A percentile compares a stretch with the other conserved stretches of the same genome.
phyloP scores from a whole-genome alignment of 2,888 invertebrate species.

The Pilophorus perplexus region DNA sequence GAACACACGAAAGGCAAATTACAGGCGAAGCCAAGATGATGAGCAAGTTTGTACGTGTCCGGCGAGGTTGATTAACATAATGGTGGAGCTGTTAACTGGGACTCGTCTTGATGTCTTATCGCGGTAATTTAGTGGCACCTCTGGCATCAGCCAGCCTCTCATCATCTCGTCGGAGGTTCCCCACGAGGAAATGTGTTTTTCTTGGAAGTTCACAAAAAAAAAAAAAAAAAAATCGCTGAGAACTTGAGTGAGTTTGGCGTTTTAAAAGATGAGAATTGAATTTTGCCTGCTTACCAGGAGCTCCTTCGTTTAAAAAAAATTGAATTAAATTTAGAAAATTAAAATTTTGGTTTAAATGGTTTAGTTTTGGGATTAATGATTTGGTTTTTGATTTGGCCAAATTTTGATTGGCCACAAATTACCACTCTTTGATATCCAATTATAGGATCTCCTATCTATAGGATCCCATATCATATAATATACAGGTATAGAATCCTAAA shows the following conservation, averaged over 20 bases:
- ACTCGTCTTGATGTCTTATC: slow-evolving; percentile 39
- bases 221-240: not conserved
- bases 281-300: too few relatives aligned
- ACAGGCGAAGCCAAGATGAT: slow-evolving; percentile 36
- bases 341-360: too few relatives aligned
- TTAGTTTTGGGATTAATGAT: too few relatives aligned
- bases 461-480: too few relatives aligned
- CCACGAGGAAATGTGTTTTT: slow-evolving; percentile 20
- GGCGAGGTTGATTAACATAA: slow-evolving; percentile 36
- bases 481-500: too few relatives aligned
- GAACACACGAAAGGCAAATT: slow-evolving; percentile 40
- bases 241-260: not conserved
- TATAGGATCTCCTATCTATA: too few relatives aligned
- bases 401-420: too few relatives aligned
- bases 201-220: slow-evolving; percentile 2
- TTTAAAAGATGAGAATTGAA: too few relatives aligned
- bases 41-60: slow-evolving; percentile 40
- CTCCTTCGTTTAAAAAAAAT: too few relatives aligned
- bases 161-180: slow-evolving; percentile 25
- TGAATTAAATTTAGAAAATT: too few relatives aligned
- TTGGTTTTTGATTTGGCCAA: too few relatives aligned
- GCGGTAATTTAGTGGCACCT: slow-evolving; percentile 42
- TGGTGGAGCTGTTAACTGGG: slow-evolving; percentile 40
- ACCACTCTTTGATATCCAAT: too few relatives aligned
- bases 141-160: slow-evolving; percentile 28